Evolutionary conservation across 1,140 invertebrate species (phyloP).

Genomic region (Lepidostoma basale): DNA sequence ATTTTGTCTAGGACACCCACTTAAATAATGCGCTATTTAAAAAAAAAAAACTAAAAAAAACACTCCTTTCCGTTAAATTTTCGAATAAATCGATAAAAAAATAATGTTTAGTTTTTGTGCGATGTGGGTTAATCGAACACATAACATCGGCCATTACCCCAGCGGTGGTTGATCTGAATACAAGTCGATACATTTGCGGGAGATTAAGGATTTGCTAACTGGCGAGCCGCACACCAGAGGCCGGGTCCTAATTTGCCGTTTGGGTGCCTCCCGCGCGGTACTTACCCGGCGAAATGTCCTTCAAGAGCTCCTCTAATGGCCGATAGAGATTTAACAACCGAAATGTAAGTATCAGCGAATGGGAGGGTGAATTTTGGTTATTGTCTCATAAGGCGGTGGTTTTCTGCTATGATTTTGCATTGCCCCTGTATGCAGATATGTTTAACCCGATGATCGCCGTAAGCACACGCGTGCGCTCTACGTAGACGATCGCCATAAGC

Average conservation of each 20-base stretch:
- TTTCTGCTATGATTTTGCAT: too few species aligned
- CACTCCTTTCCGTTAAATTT: too few species aligned
- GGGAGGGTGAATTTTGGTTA: not conserved
- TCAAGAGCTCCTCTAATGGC: conserved; percentile 28
- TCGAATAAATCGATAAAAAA: too few species aligned
- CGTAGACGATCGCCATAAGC: too few species aligned
- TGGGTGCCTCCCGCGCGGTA: conserved; percentile 14
- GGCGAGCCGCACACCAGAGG: conserved; percentile 21
- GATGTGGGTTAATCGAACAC: not conserved
- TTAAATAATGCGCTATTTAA: too few species aligned
- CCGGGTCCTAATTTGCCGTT: conserved; percentile 26
- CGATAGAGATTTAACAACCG: conserved; percentile 39
- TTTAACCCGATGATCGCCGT: too few species aligned
- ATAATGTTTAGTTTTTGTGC: too few species aligned
- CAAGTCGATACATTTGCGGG: conserved; percentile 20
- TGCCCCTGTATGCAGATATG: too few species aligned
- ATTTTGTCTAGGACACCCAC: too few species aligned
- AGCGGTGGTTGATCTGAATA: conserved; percentile 18
- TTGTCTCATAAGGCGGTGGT: not conserved
- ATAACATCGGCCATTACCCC: conserved; percentile 1
- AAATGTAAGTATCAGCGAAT: conserved; percentile 23
- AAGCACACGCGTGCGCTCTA: too few species aligned
- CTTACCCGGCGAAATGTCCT: not conserved
- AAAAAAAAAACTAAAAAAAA: too few species aligned
- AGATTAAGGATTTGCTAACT: conserved; percentile 32